phyloP scores from a whole-genome alignment of 2,797 vertebrate species.

The Aphelocoma californica region DNA sequence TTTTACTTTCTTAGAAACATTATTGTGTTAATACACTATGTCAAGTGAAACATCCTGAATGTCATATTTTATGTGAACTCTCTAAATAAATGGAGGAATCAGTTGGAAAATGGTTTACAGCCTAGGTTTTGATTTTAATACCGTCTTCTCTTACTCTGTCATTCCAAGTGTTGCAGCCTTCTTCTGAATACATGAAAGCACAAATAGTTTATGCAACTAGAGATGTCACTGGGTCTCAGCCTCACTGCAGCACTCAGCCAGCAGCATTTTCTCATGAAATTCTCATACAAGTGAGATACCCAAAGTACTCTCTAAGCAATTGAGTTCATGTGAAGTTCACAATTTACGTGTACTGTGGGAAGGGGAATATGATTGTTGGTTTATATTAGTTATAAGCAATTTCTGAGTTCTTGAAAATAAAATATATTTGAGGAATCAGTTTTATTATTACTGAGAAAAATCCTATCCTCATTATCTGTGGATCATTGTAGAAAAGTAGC shows the following conservation, averaged over 20 bases:
- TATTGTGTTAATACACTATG: background rate
- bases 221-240: background rate
- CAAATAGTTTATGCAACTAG: background rate
- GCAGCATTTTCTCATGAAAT: background rate
- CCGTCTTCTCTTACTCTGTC: background rate
- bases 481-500: conserved; percentile 65
- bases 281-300: background rate
- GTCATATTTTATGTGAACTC: background rate
- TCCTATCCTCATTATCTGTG: conserved; percentile 54
- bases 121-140: background rate
- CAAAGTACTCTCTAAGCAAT: background rate
- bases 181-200: background rate
- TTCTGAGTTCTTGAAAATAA: background rate
- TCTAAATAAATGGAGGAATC: background rate
- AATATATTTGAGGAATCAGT: conserved; percentile 47
- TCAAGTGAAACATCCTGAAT: background rate
- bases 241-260: background rate
- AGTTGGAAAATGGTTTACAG: background rate
- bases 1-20: background rate
- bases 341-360: background rate
- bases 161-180: background rate
- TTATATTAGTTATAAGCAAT: conserved; percentile 12
- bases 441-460: conserved; percentile 59
- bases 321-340: conserved; percentile 5
- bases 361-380: background rate